These are phyloP conservation scores for Eucidaris tribuloides DNA, from an alignment of 35 echinoderm and acorn worm genomes.

Conservation along the genomic window DNA sequence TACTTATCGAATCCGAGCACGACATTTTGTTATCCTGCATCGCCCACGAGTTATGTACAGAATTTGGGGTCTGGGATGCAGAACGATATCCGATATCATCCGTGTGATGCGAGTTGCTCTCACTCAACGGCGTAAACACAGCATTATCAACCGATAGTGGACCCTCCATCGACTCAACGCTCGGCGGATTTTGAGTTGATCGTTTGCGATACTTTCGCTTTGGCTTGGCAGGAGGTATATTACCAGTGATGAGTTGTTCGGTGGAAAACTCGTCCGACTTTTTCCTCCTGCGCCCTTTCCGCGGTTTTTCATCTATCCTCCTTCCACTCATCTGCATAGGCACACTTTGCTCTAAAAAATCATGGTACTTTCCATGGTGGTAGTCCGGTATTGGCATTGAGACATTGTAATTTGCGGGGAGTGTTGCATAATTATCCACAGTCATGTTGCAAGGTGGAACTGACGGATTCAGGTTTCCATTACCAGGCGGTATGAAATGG, in stretches of 20 bases:
- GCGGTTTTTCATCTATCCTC: constrained; percentile 58
- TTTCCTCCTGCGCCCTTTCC: constrained; percentile 50
- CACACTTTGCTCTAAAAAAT: constrained; percentile 72
- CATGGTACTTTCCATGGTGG: constrained; percentile 66
- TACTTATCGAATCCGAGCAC: constrained; percentile 26
- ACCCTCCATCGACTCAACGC: constrained; percentile 63
- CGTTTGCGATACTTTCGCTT: constrained; percentile 35
- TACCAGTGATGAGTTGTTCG: not conserved
- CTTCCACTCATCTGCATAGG: constrained; percentile 65
- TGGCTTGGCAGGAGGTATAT: not conserved
- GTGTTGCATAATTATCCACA: constrained; percentile 7
- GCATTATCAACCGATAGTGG: constrained; percentile 57
- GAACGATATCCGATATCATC: constrained; percentile 47
- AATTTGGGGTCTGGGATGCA: constrained; percentile 56
- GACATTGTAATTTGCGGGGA: not conserved
- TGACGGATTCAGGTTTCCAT: not conserved
- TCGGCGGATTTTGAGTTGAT: constrained; percentile 62
- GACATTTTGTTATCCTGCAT: constrained; percentile 14
- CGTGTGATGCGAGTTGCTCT: constrained; percentile 26
- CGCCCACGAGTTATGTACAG: constrained; percentile 37
- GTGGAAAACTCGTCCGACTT: constrained; percentile 57
- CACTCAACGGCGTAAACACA: constrained; percentile 55
- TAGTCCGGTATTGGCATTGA: constrained; percentile 34
- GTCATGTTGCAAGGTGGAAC: not conserved
- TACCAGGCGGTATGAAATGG: not conserved